Evolutionary conservation across 2,888 invertebrate genomes (phyloP).

Genomic region (Pseudanteris insignis): DNA sequence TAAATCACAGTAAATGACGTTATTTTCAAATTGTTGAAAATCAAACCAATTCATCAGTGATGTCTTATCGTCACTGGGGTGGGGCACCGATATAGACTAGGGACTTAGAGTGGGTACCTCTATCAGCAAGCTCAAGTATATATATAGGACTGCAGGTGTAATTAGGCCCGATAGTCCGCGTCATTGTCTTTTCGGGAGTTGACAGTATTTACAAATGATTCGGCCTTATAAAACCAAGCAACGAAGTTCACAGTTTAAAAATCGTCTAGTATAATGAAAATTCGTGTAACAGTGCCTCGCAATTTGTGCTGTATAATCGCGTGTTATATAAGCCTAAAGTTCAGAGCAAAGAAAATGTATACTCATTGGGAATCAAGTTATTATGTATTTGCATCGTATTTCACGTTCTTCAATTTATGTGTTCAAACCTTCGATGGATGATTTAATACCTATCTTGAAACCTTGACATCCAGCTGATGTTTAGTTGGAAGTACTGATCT

Average conservation of each 20-base stretch:
- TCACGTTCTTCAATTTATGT: no score
- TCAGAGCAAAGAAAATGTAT: no score
- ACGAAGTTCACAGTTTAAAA: conserved; percentile 8
- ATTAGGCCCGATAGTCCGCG: conserved; percentile 58
- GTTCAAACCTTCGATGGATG: no score
- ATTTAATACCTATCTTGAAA: no score
- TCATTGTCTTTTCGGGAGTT: conserved; percentile 14
- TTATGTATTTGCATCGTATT: no score
- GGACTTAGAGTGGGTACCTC: conserved; percentile 57
- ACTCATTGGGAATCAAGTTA: no score
- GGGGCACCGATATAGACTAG: conserved; percentile 63
- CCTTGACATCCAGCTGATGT: conserved; percentile 58
- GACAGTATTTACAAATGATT: no score
- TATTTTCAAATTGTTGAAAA: no score
- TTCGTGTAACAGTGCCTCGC: conserved; percentile 4
- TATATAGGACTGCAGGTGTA: conserved; percentile 58
- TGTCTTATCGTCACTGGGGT: conserved; percentile 50
- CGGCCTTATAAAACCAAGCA: no score
- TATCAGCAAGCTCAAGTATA: conserved; percentile 60
- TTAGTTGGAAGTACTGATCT: conserved; percentile 77
- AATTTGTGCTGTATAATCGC: conserved; percentile 8
- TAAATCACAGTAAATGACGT: no score
- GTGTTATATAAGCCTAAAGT: no score
- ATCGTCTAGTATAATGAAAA: background rate
- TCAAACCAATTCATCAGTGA: conserved; percentile 9